Percentiles rank a stretch among this genome's conserved stretches.
Evolutionary conservation across 2,797 vertebrate species (phyloP).

Genomic region (Centropyge bicolor): DNA sequence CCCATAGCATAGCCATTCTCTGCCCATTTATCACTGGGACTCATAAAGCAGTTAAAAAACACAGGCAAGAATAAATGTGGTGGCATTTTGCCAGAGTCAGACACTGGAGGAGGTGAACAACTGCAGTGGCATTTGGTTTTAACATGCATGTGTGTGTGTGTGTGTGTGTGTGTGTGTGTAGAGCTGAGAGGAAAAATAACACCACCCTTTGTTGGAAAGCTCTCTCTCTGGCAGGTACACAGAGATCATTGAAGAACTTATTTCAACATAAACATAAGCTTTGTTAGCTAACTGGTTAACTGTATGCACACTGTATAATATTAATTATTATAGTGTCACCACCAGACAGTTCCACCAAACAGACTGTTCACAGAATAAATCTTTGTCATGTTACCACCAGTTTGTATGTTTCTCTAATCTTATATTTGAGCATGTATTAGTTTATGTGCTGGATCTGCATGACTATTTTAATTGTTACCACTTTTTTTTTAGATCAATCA

Average conservation of each 20-base stretch:
- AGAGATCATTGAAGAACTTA: neutral
- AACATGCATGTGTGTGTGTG: slow-evolving; percentile 11
- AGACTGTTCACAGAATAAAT: neutral
- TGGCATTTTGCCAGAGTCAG: neutral
- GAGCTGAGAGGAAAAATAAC: slow-evolving; percentile 27
- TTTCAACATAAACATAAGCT: neutral
- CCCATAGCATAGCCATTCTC: neutral
- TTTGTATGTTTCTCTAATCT: too few relatives aligned
- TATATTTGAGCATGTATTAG: neutral
- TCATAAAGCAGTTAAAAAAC: slow-evolving; percentile 17
- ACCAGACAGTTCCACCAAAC: neutral
- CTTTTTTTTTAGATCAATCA: neutral
- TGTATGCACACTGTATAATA: neutral
- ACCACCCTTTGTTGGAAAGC: neutral
- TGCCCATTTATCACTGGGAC: slow-evolving; percentile 42
- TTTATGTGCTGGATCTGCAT: neutral
- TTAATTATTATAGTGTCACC: neutral
- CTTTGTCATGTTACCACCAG: neutral
- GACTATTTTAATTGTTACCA: too few relatives aligned
- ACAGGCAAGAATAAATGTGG: slow-evolving; percentile 4
- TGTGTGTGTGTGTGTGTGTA: slow-evolving; percentile 20
- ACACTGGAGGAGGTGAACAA: neutral
- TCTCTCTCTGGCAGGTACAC: neutral
- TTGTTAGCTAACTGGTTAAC: neutral
- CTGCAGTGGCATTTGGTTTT: slow-evolving; percentile 28